Evolutionary conservation across 2,113 vertebrate species (phyloP).

Genomic region (Columba janthina): DNA sequence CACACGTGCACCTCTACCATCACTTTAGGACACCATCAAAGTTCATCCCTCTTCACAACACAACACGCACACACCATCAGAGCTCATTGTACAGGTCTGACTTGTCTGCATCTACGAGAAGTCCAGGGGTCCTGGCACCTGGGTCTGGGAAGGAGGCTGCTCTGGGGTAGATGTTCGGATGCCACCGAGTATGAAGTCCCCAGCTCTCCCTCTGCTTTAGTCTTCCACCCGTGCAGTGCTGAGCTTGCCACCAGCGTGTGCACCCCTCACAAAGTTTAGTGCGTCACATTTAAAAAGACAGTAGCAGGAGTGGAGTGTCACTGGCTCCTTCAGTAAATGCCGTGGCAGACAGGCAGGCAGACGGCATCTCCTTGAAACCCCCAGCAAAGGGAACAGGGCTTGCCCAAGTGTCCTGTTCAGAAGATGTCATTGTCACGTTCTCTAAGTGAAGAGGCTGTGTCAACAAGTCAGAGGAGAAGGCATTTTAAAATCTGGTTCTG

Average conservation of each 20-base stretch:
- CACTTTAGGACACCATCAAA: not conserved
- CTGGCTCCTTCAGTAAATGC: not conserved
- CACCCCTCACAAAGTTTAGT: not conserved
- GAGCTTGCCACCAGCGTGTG: not conserved
- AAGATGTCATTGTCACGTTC: not conserved
- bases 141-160: not conserved
- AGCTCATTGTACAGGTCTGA: not conserved
- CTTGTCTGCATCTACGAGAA: not conserved
- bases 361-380: not conserved
- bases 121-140: not conserved
- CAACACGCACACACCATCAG: not conserved
- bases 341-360: not conserved
- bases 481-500: not conserved
- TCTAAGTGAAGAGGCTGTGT: not conserved
- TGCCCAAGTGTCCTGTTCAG: not conserved
- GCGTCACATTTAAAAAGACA: not conserved
- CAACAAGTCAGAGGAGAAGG: not conserved
- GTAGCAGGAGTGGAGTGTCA: accelerated
- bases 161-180: not conserved
- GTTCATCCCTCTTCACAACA: not conserved
- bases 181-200: accelerated
- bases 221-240: not conserved
- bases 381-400: not conserved
- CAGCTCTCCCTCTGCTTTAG: not conserved
- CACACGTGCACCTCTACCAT: accelerated